Base-by-base conservation (phyloP, 2,888 invertebrate genomes). In the Scrobipalpa atriplicella region DNA sequence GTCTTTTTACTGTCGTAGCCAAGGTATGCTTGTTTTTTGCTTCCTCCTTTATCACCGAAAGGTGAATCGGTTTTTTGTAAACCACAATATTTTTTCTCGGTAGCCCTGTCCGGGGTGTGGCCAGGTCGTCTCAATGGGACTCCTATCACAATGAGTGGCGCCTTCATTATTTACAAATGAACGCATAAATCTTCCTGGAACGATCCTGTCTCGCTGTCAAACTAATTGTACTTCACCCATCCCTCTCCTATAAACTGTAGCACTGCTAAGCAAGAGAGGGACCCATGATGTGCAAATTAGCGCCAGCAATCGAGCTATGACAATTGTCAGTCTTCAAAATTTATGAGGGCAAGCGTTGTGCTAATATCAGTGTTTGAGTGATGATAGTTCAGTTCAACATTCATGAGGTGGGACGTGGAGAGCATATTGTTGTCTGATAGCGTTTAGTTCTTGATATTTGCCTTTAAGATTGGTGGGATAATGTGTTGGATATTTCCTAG, bases 81-180 rank as follows among this genome's bases (percentile, higher is more conserved):
- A n/a, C n/a, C n/a, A n/a, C n/a, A n/a, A n/a, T n/a, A n/a, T n/a
- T n/a, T n/a, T n/a, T 56, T 10, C 29, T 38, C 63, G 75, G 2
- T 86, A 90, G 64, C 91, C 91, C 88, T 90, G 68, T 1, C 43
- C 69, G 79, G 80, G 80, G 81, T 78, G 84, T 78, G 82, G 82
- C 80, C 84, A 83, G 85, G 87, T 90, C 85, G 85, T 75, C 81
- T 86, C 86, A 90, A 89, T 90, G 81, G 82, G 74, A 81, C 81
- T 85, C 79, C 85, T 83, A 89, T 90, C 82, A 87, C 88, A 88
- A 90, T 88, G 88, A 89, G 86, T 88, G 92, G 92, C 92, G 90
- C 90, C 90, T 87, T 84, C 87, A 89, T 89, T 88, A 90, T 89
- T 86, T 87, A 89, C 89, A 89, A 90, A 90, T 90, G 89, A 88